Evolutionary conservation across 2,888 invertebrate species (phyloP), one percentile per base, ranked within the genome.

Genomic region (Sepioteuthis lessoniana): DNA sequence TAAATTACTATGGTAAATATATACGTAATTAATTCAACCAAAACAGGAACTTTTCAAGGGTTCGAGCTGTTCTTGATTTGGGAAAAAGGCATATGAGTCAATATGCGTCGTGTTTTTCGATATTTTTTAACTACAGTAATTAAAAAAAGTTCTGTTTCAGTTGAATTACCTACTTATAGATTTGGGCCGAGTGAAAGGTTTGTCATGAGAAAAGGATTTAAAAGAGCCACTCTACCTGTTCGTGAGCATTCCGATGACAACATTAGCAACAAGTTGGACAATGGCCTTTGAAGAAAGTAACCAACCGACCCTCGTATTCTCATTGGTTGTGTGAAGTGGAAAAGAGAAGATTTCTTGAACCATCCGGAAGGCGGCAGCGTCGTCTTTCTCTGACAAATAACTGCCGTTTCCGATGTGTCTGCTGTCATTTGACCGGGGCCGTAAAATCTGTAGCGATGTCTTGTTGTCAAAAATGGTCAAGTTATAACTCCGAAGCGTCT

Each of bases 261-360:
- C 98, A 97, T 98, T 98, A 96, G 98, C 98, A 94, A 98, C 97
- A 94, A 98, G 97, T 97, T 98, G 98, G 10, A 98, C 98, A 94
- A 98, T 97, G 42, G 98, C 98, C 97, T 98, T 98, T 94, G 98
- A 98, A 76, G 98, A 98, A 94, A 97, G 96, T 90, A 97, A 95
- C 95, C 97, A 96, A 0, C 97, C 97, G 19, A 97, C 96, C 94
- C 96, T 95, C n/a, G 95, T 96, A 94, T 97, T 97, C 94, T 97
- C 97, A 90, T 94, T 96, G 90, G 95, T 95, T 0, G 96, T 95
- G 91, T 95, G 95, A 5, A 96, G 94, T 0, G 96, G 95, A 42
- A 96, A 55, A 31, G 94, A 94, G 8, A 95, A 93, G 38, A 60
- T 92, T 55, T 46, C 35, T 55, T 76, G 42, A 25, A 92, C 46